phyloP scores from a whole-genome alignment of 1,140 invertebrate species.

The Drosophila melanica region DNA sequence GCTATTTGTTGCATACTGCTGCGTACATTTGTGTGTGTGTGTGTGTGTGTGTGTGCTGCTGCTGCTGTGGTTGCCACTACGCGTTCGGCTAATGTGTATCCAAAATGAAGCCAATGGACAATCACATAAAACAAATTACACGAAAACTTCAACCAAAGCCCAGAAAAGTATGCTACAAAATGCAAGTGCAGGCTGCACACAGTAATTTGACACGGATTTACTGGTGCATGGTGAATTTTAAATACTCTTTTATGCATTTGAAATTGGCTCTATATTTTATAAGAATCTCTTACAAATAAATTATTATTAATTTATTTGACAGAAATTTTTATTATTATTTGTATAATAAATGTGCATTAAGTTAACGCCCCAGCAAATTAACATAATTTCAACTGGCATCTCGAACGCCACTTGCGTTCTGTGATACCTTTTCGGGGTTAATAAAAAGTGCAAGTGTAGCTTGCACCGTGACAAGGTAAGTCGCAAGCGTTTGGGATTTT shows the following conservation, averaged over 20 bases:
- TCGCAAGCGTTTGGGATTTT: slow-evolving; percentile 45
- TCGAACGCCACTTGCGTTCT: neutral
- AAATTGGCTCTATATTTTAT: too few relatives aligned
- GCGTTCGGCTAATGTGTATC: slow-evolving; percentile 71
- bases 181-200: slow-evolving; percentile 59
- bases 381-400: neutral
- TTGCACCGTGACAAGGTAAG: slow-evolving; percentile 70
- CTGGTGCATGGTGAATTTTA: neutral
- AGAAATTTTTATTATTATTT: too few relatives aligned
- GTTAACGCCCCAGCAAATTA: neutral
- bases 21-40: slow-evolving; percentile 11
- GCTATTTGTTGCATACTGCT: slow-evolving; percentile 72
- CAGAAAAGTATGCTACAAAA: slow-evolving; percentile 75
- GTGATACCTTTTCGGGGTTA: neutral
- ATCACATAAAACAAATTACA: slow-evolving; percentile 82
- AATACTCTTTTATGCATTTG: neutral
- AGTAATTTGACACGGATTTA: slow-evolving; percentile 1
- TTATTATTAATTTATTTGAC: too few relatives aligned
- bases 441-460: slow-evolving; percentile 25
- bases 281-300: too few relatives aligned
- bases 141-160: slow-evolving; percentile 72
- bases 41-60: slow-evolving; percentile 44
- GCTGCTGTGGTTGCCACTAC: slow-evolving; percentile 63
- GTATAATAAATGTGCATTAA: too few relatives aligned
- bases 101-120: slow-evolving; percentile 79